Conservation (phyloP, 2,888 invertebrate genomes). For the Lasioglossum marginatum region DNA sequence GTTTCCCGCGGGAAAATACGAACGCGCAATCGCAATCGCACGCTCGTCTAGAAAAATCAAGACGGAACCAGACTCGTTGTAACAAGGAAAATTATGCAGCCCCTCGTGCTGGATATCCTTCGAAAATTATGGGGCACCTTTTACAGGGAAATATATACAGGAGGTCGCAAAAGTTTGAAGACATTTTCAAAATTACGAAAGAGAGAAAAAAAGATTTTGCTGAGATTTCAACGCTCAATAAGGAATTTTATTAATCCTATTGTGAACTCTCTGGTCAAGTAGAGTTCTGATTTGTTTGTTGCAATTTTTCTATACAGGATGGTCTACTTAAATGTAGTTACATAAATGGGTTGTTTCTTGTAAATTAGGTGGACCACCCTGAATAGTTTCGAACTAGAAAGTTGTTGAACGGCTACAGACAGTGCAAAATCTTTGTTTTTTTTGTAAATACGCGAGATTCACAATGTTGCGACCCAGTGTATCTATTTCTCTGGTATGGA, state of each 20-base stretch:
- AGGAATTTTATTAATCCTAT: not conserved
- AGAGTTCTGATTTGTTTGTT: not conserved
- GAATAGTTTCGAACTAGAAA: not conserved
- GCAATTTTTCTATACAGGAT: not conserved
- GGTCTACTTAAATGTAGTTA: too few species aligned
- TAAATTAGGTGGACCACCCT: too few species aligned
- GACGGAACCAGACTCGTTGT: slow-evolving; percentile 6
- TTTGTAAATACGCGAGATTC: not conserved
- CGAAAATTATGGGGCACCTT: not conserved
- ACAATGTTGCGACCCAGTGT: not conserved
- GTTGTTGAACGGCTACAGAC: not conserved
- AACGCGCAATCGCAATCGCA: not conserved
- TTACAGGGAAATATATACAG: not conserved
- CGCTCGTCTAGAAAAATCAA: not conserved
- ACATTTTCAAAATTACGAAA: not conserved
- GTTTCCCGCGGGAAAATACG: not conserved
- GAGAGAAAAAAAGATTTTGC: not conserved
- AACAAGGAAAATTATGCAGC: not conserved
- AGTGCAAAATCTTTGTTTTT: not conserved
- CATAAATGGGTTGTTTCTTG: too few species aligned
- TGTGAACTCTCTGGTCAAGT: not conserved
- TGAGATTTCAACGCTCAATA: not conserved
- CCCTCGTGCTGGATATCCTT: not conserved
- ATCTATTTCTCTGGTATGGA: not conserved
- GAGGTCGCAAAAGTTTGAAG: not conserved